phyloP scores from a whole-genome alignment of 1,140 invertebrate species.

The Xylocopa sonorina region DNA sequence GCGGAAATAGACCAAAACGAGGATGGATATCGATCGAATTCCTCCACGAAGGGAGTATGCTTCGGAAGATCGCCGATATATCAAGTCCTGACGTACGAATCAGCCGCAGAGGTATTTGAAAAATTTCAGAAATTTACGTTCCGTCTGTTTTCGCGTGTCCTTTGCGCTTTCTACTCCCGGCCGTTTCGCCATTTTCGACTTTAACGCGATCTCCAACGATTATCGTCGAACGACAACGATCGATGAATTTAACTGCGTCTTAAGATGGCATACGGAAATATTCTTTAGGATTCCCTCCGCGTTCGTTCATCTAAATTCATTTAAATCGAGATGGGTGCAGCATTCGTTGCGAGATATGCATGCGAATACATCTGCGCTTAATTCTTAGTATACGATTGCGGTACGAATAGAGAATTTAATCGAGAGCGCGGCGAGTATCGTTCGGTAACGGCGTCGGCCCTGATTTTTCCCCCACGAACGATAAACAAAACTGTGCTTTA shows the following conservation, averaged over 20 bases:
- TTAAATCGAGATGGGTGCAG: constrained; percentile 28
- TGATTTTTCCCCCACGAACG: background rate
- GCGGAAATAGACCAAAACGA: constrained; percentile 1
- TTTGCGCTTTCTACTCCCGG: too few relatives aligned
- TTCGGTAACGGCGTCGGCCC: too few relatives aligned
- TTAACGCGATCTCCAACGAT: too few relatives aligned
- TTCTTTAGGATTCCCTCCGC: background rate
- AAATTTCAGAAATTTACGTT: constrained; percentile 14
- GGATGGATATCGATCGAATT: background rate
- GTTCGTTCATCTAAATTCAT: constrained; percentile 40
- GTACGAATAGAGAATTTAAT: too few relatives aligned
- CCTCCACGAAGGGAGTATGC: background rate
- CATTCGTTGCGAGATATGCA: background rate
- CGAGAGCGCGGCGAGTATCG: too few relatives aligned
- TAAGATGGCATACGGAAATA: constrained; percentile 10
- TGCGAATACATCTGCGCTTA: background rate
- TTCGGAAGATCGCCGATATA: constrained; percentile 8
- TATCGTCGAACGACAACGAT: too few relatives aligned
- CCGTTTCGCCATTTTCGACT: too few relatives aligned
- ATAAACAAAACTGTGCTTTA: constrained; percentile 29
- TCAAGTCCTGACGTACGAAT: background rate
- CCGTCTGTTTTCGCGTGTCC: background rate
- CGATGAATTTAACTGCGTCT: too few relatives aligned
- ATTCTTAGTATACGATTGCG: too few relatives aligned
- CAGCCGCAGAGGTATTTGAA: background rate